Base-by-base conservation (phyloP, 2,888 invertebrate genomes). In the Schizaphis graminum region DNA sequence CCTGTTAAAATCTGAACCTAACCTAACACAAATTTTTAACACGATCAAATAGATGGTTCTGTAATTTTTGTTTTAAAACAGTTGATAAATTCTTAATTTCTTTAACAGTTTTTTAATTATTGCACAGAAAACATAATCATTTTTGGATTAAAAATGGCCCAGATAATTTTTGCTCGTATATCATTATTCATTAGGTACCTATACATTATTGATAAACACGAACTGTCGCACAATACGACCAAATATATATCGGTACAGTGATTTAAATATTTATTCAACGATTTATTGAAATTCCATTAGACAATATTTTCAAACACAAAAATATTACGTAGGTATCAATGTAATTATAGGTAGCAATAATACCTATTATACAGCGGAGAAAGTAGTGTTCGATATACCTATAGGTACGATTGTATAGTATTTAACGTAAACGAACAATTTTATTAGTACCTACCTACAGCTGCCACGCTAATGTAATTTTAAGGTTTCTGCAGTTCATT, bases 401-500 rank as follows among this genome's bases (percentile, higher is more conserved):
- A n/a, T n/a, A n/a, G n/a, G n/a, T n/a, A 35, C 16, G 11, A 90
- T 90, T 28, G 77, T 77, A 61, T 47, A 49, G 2, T 49, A 13
- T 35, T 67, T 11, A 26, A 35, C 24, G 67, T 90, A 67, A 67
- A 67, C 61, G 67, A 47, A 67, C 90, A 49, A 53, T 90, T 67
- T 67, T 49, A n/a, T 28, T 49, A 67, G 49, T 35, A 86, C 44
- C 44, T n/a, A n/a, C n/a, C n/a, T 47, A 47, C 91, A 56, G 86
- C 57, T 47, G 86, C 47, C 24, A 87, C 16, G n/a, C 85, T 35
- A 24, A 86, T 86, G 86, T 35, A 35, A 53, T 88, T 88, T 61
- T 44, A 49, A 92, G 87, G 92, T 26, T 88, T 92, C 87, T 47
- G n/a, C n/a, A 35, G 87, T 92, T 61, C 92, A 88, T 92, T 92